These are phyloP conservation scores for Nematolebias whitei DNA, from an alignment of 2,113 vertebrate genomes.

Conservation along the genomic window DNA sequence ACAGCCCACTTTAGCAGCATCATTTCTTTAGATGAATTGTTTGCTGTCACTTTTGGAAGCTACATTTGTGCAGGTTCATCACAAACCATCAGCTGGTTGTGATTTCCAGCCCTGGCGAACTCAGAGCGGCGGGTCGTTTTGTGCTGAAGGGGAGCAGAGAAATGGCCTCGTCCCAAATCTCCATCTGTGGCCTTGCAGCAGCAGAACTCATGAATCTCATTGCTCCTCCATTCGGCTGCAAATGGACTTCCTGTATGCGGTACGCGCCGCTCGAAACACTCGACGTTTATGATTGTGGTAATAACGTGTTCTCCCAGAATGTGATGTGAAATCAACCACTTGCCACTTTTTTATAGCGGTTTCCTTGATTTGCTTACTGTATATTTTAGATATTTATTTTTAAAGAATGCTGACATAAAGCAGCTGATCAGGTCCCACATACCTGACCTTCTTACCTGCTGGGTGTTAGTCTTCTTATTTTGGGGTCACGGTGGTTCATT, in stretches of 20 bases:
- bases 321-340: conserved; percentile 48
- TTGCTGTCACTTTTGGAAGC: conserved; percentile 46
- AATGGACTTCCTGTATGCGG: conserved; percentile 53
- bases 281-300: conserved; percentile 49
- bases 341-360: conserved; percentile 13
- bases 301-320: conserved; percentile 42
- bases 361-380: not conserved
- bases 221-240: conserved; percentile 64
- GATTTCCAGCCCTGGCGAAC: too few relatives aligned
- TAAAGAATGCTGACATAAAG: not conserved
- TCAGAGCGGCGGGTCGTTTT: conserved; percentile 15
- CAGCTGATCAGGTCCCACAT: too few relatives aligned
- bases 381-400: not conserved
- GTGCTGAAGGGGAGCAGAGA: conserved; percentile 43
- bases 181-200: conserved; percentile 61
- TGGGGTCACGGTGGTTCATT: conserved; percentile 64
- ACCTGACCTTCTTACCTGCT: conserved; percentile 24
- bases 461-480: conserved; percentile 64
- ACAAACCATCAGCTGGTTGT: not conserved
- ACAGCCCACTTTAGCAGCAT: too few relatives aligned
- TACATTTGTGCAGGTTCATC: not conserved
- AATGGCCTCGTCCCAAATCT: conserved; percentile 62
- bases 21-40: not conserved
- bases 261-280: conserved; percentile 40
- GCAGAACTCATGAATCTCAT: conserved; percentile 75